These are phyloP conservation scores for Formica selysi DNA, from an alignment of 1,140 invertebrate species.

Conservation along the genomic window DNA sequence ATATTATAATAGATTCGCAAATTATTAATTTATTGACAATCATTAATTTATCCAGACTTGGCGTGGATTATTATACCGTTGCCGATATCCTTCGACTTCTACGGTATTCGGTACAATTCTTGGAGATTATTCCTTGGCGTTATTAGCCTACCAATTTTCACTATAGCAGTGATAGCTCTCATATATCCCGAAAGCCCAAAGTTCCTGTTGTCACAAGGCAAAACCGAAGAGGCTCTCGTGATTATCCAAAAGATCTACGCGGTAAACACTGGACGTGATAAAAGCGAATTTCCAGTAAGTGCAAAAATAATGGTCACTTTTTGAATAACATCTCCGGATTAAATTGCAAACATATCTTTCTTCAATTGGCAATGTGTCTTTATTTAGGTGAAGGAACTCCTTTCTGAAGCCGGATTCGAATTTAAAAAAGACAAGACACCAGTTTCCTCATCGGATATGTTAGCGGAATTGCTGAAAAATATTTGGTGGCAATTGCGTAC, in stretches of 20 bases:
- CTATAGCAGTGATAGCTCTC: constrained; percentile 86
- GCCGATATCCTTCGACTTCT: constrained; percentile 84
- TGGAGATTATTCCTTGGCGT: constrained; percentile 89
- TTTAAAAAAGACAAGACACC: constrained; percentile 7
- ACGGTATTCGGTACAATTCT: constrained; percentile 86
- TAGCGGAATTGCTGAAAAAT: constrained; percentile 83
- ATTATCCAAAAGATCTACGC: constrained; percentile 88
- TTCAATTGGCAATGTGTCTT: background rate
- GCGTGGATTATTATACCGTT: constrained; percentile 89
- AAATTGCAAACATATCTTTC: background rate
- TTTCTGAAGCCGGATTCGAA: constrained; percentile 42
- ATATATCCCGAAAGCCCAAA: constrained; percentile 92
- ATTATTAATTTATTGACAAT: constrained; percentile 34
- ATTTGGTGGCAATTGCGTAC: constrained; percentile 87
- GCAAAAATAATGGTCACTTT: background rate
- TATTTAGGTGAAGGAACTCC: constrained; percentile 64
- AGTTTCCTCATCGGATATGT: background rate
- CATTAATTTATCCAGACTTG: constrained; percentile 84
- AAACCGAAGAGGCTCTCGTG: constrained; percentile 87
- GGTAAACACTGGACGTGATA: constrained; percentile 86
- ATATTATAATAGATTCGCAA: background rate
- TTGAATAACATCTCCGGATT: background rate
- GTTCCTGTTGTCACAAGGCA: constrained; percentile 89
- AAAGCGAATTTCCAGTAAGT: constrained; percentile 81
- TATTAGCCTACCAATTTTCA: constrained; percentile 87